Evolutionary conservation across 2,888 invertebrate genomes (phyloP).

Genomic region (Odontocolon sp.): DNA sequence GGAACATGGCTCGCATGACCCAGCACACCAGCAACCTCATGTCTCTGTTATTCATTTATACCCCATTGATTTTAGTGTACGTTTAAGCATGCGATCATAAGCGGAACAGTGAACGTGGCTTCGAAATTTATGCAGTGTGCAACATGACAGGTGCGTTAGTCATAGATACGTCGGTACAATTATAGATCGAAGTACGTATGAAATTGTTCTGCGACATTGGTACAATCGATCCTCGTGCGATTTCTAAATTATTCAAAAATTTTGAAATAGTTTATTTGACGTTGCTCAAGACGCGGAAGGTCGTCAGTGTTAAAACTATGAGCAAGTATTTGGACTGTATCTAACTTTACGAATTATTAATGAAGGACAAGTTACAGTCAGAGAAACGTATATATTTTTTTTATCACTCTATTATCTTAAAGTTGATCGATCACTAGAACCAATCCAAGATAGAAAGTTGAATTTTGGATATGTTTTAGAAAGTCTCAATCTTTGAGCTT

Average conservation of each 20-base stretch:
- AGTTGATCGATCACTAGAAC: no score
- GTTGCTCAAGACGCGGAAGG: constrained; percentile 28
- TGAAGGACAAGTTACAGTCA: constrained; percentile 30
- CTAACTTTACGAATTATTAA: constrained; percentile 45
- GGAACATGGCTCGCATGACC: constrained; percentile 89
- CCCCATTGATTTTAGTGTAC: constrained; percentile 6
- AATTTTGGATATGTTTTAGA: no score
- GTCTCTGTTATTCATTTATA: constrained; percentile 81
- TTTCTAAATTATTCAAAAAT: constrained; percentile 38
- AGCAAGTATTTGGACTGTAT: constrained; percentile 2
- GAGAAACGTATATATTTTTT: no score
- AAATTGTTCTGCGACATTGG: constrained; percentile 14
- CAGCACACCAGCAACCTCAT: constrained; percentile 86
- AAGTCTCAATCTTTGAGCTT: no score
- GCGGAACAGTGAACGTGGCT: no score
- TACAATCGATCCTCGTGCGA: constrained; percentile 1
- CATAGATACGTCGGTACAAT: not conserved
- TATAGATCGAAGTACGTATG: not conserved
- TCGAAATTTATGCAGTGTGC: not conserved
- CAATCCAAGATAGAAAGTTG: no score
- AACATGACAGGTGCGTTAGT: no score
- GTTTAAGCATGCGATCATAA: no score
- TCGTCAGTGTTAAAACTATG: constrained; percentile 33
- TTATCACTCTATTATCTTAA: no score
- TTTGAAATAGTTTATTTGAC: constrained; percentile 9